Evolutionary conservation across 1,140 invertebrate species (phyloP).

Genomic region (Eurosta solidaginis): DNA sequence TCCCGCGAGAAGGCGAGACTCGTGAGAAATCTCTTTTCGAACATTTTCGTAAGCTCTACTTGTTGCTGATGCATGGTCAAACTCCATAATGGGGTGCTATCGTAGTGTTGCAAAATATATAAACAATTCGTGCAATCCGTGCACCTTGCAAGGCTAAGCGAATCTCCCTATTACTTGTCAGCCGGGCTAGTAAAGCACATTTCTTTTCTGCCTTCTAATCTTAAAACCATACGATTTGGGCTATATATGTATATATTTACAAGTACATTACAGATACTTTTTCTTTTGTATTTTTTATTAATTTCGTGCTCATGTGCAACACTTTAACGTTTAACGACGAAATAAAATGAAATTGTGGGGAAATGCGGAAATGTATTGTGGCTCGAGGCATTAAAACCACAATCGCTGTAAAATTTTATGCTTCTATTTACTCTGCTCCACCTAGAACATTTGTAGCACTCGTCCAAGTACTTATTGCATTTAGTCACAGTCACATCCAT

Average conservation of each 20-base stretch:
- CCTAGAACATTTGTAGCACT: not conserved
- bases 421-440: conserved; percentile 14
- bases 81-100: no score
- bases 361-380: conserved; percentile 27
- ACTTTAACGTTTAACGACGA: conserved; percentile 26
- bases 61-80: no score
- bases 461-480: no score
- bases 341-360: conserved; percentile 24
- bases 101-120: no score
- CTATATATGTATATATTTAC: not conserved
- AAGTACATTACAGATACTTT: no score
- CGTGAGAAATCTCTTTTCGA: no score
- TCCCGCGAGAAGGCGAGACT: no score
- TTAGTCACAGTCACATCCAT: not conserved
- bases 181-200: no score
- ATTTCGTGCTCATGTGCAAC: conserved; percentile 22
- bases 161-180: no score
- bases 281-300: not conserved
- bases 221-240: not conserved
- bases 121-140: no score
- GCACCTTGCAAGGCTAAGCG: no score
- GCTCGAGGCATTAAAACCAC: conserved; percentile 26
- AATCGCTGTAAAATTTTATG: conserved; percentile 22
- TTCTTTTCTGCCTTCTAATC: not conserved
- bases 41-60: no score